These are phyloP conservation scores for Poecilia latipinna DNA, from an alignment of 2,113 vertebrate genomes.

Conservation along the genomic window DNA sequence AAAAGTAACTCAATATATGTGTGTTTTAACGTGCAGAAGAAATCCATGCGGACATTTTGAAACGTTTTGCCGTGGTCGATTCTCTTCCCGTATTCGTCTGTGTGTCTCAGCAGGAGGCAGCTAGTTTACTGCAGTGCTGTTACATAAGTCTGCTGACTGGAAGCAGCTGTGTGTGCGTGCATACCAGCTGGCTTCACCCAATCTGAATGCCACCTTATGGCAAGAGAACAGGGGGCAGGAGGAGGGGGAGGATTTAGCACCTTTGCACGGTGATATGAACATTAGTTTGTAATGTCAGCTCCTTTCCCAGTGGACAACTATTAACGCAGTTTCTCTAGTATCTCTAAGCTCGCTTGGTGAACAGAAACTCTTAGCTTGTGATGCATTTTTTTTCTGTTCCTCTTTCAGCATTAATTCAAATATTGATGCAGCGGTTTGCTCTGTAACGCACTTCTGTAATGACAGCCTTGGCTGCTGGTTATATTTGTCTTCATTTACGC, in stretches of 20 bases:
- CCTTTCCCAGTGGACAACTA: background rate
- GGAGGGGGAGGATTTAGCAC: background rate
- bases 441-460: conserved; percentile 24
- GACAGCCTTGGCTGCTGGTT: conserved; percentile 34
- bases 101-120: conserved; percentile 33
- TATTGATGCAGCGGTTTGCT: conserved; percentile 5
- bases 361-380: background rate
- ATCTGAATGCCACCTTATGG: conserved; percentile 58
- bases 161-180: conserved; percentile 31
- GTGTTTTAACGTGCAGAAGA: background rate
- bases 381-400: background rate
- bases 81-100: conserved; percentile 11
- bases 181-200: conserved; percentile 42
- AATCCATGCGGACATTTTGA: conserved; percentile 6
- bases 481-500: conserved; percentile 14
- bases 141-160: conserved; percentile 65
- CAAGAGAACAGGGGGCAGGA: conserved; percentile 17
- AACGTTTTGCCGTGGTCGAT: background rate
- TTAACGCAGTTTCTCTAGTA: conserved; percentile 9
- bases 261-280: background rate
- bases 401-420: conserved; percentile 5
- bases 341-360: background rate
- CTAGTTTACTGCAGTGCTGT: conserved; percentile 68
- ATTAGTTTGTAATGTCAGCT: background rate
- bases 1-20: background rate